phyloP scores from a whole-genome alignment of 2,113 vertebrate genomes.

The Oreochromis spilurus region DNA sequence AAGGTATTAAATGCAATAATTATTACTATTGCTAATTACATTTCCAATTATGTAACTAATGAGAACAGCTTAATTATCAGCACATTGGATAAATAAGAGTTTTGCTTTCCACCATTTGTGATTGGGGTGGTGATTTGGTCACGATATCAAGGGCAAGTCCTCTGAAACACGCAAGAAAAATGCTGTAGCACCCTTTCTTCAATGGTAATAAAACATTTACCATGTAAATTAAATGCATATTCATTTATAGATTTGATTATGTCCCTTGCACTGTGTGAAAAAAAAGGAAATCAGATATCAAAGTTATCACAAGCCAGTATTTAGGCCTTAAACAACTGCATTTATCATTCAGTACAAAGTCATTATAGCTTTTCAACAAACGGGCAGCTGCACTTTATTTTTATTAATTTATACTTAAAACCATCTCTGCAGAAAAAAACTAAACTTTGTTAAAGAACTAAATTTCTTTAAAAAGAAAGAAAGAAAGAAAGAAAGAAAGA shows the following conservation, averaged over 20 bases:
- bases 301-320: not conserved
- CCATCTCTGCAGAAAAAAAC: not conserved
- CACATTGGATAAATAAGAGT: slow-evolving; percentile 66
- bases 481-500: not conserved
- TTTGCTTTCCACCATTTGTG: slow-evolving; percentile 36
- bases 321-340: not conserved
- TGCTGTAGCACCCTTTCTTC: not conserved
- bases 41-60: slow-evolving; percentile 79
- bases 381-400: not conserved
- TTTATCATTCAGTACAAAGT: not conserved
- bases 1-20: slow-evolving; percentile 74
- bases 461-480: not conserved
- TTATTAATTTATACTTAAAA: not conserved
- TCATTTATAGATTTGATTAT: not conserved
- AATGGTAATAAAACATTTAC: not conserved
- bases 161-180: slow-evolving; percentile 3
- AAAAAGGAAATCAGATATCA: not conserved
- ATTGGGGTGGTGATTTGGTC: slow-evolving; percentile 24
- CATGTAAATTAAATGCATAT: not conserved
- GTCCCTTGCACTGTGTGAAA: not conserved
- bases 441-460: not conserved
- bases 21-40: slow-evolving; percentile 78
- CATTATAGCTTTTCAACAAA: not conserved
- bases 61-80: slow-evolving; percentile 71
- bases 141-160: slow-evolving; percentile 10